Evolutionary conservation across 2,113 vertebrate species (phyloP), one percentile per base, ranked within the genome.

Genomic region (Calyptommatus sinebrachiatus): DNA sequence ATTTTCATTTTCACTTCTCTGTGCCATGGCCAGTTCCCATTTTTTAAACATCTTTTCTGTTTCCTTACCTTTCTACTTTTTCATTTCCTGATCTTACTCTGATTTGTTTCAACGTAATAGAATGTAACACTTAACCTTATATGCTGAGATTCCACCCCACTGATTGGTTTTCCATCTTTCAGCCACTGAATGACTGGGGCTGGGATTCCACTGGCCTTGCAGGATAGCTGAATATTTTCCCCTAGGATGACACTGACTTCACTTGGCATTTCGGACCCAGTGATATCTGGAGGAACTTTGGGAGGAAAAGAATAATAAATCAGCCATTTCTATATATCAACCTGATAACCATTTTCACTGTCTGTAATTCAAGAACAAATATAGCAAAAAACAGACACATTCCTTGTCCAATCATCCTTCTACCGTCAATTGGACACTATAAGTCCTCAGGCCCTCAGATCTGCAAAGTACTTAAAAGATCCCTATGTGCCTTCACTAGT

Each of bases 231-330:
- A 72, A 96, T 79, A 45, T 94, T 95, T 89, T 98, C 95, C 78
- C 97, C 97, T 1, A 96, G 88, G 75, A 98, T 90, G 26, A 96
- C 95, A 26, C 95, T 93, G 67, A 97, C 91, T 83, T 99, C 97
- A 24, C 93, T 94, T 12, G 98, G 96, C 86, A 96, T 91, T 87
- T 99, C 97, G 9, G 98, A 97, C 81, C 96, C 96, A 81, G 86
- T 88, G 83, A 99, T 94, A 85, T 89, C 96, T 67, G 98, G 98
- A 86, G 98, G 98, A 78, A 99, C 98, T 99, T 87, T 35, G 86
- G 88, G 79, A 1, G 3, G 7, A 78, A 7, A 65, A 79, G 21
- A 85, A 86, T 89, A 48, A 65, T 86, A 9, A 82, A 81, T 87
- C 16, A 86, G 89, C 69, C 91, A 46, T 26, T 82, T 81, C 77